Conservation (phyloP, 2,113 vertebrate genomes). For the Ivindomyrus marchei region DNA sequence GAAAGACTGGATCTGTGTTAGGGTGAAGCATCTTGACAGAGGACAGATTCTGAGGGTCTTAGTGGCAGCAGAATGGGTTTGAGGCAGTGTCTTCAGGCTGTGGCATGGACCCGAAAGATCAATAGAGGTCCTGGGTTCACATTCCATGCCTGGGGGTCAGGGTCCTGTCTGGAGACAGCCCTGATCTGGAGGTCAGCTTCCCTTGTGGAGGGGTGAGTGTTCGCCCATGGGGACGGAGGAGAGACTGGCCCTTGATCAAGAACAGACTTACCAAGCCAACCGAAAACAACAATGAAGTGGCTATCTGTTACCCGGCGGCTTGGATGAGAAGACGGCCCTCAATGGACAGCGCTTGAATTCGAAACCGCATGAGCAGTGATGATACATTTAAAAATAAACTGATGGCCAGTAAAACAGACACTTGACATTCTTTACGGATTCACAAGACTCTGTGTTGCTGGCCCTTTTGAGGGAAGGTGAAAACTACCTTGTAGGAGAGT, state of each 20-base stretch:
- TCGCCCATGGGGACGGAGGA: conserved; percentile 18
- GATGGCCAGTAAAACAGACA: background rate
- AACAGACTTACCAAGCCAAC: conserved; percentile 9
- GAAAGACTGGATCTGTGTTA: background rate
- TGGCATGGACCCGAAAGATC: background rate
- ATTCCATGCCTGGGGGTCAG: conserved; percentile 30
- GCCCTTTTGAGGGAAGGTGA: background rate
- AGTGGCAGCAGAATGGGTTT: background rate
- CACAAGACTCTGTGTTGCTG: background rate
- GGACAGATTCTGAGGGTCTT: background rate
- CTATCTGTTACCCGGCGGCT: background rate
- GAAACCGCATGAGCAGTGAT: background rate
- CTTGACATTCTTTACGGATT: background rate
- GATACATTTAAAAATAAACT: background rate
- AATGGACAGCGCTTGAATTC: background rate
- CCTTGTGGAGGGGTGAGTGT: conserved; percentile 14
- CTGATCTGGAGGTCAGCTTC: conserved; percentile 19
- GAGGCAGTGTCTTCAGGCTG: background rate
- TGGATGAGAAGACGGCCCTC: background rate
- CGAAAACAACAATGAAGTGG: background rate
- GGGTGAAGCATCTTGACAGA: background rate
- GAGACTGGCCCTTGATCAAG: conserved; percentile 9
- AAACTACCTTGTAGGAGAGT: background rate
- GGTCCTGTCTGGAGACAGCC: conserved; percentile 22
- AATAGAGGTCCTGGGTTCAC: conserved; percentile 32